Base-by-base conservation (phyloP, 37 sponge, comb jelly and placozoan species). In the Bolinopsis microptera region DNA sequence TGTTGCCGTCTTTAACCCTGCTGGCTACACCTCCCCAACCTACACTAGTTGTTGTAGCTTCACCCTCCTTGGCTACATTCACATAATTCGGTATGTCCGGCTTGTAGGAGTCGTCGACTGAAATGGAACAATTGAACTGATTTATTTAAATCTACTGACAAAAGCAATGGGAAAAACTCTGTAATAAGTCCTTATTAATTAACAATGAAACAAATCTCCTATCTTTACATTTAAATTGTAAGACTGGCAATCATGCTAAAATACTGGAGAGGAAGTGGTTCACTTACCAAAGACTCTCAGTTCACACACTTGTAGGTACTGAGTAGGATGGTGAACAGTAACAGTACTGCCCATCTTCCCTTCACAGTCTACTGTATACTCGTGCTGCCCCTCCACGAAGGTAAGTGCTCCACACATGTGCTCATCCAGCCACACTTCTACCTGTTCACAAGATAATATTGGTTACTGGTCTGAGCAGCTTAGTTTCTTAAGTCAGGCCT, bases 21-120 rank as follows among this genome's bases (percentile, higher is more conserved):
- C 75, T 72, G 5, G 31, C 75, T 72, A 72, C 31, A 24, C 75
- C 75, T 3, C 75, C 75, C 75, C 75, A 72, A 28, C 75, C 75
- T 28, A 72, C 75, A 28, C 31, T 72, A 21, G 75, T 30, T 8
- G 75, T n/a, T 23, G n/a, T 30, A 21, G 75, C 75, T 8, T 5
- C 5, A 21, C 75, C 75, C 27, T n/a, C 27, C 31, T n/a, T 28
- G 31, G 75, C 75, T n/a, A 72, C 75, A 21, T 72, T 72, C n/a
- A 30, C 75, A n/a, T 30, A 72, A 3, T 5, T 72, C 75, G 26
- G 26, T 28, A 72, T 72, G 31, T 72, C 75, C n/a, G 75, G 75
- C 26, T 3, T 72, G 31, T 72, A n/a, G 75, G 31, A 30, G 2
- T 5, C 13, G 26, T 72, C 31, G 5, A 72, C 75, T 72, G 61